Evolutionary conservation across 2,797 vertebrate species (phyloP), one percentile per base, ranked within the genome.

Genomic region (Austrolebias charrua): DNA sequence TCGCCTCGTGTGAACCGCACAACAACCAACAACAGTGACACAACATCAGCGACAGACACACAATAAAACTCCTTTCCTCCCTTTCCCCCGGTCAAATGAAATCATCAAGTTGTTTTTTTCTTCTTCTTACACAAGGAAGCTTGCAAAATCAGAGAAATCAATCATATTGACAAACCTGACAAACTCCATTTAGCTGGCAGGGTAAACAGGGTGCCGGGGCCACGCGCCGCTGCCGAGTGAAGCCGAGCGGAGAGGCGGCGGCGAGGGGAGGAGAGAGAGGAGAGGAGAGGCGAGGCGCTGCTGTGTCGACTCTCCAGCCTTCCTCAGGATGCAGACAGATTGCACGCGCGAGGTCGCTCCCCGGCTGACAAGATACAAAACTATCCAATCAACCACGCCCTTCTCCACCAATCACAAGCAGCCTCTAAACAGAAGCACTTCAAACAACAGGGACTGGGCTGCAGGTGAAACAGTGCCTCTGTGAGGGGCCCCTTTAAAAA

Each of bases 131-230:
- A 88, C 75, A 79, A 88, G 78, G 88, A 89, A 87, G 87, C 81
- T 85, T 80, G 80, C 79, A 83, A 87, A 92, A 93, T 90, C 89
- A 92, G 78, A 90, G 91, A 95, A 91, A 94, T 93, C 93, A 93
- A 94, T 93, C 92, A 92, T 89, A 92, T 94, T 94, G 94, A 96
- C 95, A 94, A 95, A 97, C 95, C 95, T 97, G 95, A 94, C 95
- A 95, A 95, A 95, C 94, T 96, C 95, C 95, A 97, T 97, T 95
- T 94, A 96, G 95, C 94, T 95, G 94, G 93, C 93, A 93, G 93
- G 90, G 92, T 95, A 94, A 94, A 94, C 91, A 94, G 93, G 92
- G 90, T 87, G 92, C 92, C 87, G 93, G 24, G 94, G 92, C 94
- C 93, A 92, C 93, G 93, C 90, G 90, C 91, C 90, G 90, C 91